Conservation (phyloP, 2,888 invertebrate genomes). For the Leptogaster cylindrica region DNA sequence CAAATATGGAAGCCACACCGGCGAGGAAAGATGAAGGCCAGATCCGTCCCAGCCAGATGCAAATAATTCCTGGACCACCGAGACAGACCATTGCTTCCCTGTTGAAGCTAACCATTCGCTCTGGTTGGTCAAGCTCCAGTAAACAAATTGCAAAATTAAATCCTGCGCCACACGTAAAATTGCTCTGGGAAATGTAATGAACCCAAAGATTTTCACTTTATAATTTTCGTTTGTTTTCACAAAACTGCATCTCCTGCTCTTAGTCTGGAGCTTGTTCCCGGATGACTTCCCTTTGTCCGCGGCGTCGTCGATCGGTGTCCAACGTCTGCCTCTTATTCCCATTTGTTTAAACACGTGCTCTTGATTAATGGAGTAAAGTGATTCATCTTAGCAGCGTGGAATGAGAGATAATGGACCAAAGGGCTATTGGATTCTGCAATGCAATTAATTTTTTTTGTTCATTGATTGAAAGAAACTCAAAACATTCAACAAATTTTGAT, state of each 20-base stretch:
- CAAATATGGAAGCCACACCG: conserved; percentile 25
- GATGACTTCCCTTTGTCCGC: background rate
- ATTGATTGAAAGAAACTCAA: too few species aligned
- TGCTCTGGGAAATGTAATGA: conserved; percentile 22
- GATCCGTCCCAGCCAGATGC: conserved; percentile 9
- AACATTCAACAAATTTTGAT: too few species aligned
- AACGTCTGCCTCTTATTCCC: background rate
- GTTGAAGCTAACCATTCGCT: background rate
- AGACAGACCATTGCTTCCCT: background rate
- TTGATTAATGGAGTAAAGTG: conserved; percentile 30
- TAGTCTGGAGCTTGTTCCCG: background rate
- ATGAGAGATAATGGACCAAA: background rate
- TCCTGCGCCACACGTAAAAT: conserved; percentile 16
- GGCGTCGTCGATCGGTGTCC: background rate
- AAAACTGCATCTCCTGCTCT: too few species aligned
- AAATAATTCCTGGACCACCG: conserved; percentile 5
- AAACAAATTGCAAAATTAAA: background rate
- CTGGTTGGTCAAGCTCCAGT: background rate
- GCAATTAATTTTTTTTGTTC: too few species aligned
- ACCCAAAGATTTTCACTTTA: conserved; percentile 7
- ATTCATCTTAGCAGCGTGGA: background rate
- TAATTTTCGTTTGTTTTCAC: conserved; percentile 23
- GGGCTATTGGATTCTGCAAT: conserved; percentile 27
- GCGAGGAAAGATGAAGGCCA: background rate
- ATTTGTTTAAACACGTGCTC: conserved; percentile 35